phyloP scores from a whole-genome alignment of 2,888 invertebrate species.

The Pristionchus maxplancki region DNA sequence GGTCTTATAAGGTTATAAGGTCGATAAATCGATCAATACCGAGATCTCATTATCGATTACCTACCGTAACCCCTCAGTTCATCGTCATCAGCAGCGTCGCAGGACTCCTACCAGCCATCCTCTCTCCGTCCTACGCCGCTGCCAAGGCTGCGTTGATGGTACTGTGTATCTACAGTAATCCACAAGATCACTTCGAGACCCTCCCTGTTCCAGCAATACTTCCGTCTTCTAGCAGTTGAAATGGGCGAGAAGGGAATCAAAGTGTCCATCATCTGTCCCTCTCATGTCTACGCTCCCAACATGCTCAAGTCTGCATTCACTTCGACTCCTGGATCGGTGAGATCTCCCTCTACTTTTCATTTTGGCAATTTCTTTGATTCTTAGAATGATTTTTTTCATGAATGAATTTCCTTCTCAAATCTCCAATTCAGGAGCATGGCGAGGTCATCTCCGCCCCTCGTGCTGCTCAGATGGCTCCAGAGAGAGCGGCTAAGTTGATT shows the following conservation, averaged over 20 bases:
- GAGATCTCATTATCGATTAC: not conserved
- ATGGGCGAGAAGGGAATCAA: conserved; percentile 80
- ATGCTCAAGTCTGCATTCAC: conserved; percentile 53
- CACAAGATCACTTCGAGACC: not conserved
- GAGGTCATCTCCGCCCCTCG: conserved; percentile 46
- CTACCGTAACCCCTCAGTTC: conserved; percentile 82
- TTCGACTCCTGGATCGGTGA: conserved; percentile 8
- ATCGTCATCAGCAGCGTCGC: conserved; percentile 87
- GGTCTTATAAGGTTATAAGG: too few relatives aligned
- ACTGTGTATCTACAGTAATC: not conserved
- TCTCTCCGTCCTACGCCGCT: conserved; percentile 82
- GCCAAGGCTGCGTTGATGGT: conserved; percentile 86
- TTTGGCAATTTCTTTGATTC: too few relatives aligned
- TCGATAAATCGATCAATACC: conserved; percentile 4
- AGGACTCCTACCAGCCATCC: conserved; percentile 83
- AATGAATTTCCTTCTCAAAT: too few relatives aligned
- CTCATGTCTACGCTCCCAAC: conserved; percentile 82
- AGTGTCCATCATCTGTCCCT: conserved; percentile 85
- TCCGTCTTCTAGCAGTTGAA: conserved; percentile 84
- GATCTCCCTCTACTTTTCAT: too few relatives aligned
- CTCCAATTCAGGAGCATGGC: conserved; percentile 48
- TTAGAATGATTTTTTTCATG: too few relatives aligned
- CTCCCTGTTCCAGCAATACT: conserved; percentile 83
- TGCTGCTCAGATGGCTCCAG: conserved; percentile 45
- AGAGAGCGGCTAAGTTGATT: conserved; percentile 50